phyloP scores from a whole-genome alignment of 2,888 invertebrate genomes.

The Drosophila neutralis region DNA sequence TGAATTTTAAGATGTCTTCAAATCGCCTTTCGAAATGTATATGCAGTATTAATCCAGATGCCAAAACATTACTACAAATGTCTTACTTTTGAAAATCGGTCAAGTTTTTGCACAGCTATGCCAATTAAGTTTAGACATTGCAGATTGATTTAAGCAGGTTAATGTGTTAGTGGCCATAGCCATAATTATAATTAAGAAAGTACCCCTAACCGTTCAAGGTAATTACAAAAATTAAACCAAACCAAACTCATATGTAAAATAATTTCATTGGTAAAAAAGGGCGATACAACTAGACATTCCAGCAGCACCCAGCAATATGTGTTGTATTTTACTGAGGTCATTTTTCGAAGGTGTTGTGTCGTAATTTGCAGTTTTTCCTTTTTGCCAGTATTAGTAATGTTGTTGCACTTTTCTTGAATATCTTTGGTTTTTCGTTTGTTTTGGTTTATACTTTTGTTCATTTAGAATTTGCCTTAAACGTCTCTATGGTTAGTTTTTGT shows the following conservation, averaged over 20 bases:
- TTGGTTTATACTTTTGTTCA: slow-evolving; percentile 67
- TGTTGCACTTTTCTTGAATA: slow-evolving; percentile 62
- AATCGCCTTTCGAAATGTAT: not conserved
- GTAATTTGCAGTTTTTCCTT: slow-evolving; percentile 73
- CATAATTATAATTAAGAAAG: not conserved
- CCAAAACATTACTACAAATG: no score
- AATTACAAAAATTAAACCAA: slow-evolving; percentile 15
- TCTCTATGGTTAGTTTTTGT: slow-evolving; percentile 82
- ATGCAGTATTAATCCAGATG: no score
- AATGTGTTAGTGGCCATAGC: not conserved
- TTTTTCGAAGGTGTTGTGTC: slow-evolving; percentile 79
- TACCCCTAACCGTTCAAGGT: not conserved
- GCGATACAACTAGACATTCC: slow-evolving; percentile 79
- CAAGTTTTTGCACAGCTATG: not conserved
- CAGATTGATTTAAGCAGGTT: not conserved
- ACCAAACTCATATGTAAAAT: not conserved
- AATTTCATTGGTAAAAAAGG: slow-evolving; percentile 61
- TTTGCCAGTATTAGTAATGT: slow-evolving; percentile 69
- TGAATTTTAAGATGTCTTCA: not conserved
- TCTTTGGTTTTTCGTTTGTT: slow-evolving; percentile 58
- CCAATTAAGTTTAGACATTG: not conserved
- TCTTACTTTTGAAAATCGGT: not conserved
- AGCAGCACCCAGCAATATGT: slow-evolving; percentile 71
- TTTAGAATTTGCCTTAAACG: slow-evolving; percentile 82
- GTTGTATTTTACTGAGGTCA: slow-evolving; percentile 73